Evolutionary conservation across 2,888 invertebrate genomes (phyloP).

Genomic region (Cryptocephalus moraei): DNA sequence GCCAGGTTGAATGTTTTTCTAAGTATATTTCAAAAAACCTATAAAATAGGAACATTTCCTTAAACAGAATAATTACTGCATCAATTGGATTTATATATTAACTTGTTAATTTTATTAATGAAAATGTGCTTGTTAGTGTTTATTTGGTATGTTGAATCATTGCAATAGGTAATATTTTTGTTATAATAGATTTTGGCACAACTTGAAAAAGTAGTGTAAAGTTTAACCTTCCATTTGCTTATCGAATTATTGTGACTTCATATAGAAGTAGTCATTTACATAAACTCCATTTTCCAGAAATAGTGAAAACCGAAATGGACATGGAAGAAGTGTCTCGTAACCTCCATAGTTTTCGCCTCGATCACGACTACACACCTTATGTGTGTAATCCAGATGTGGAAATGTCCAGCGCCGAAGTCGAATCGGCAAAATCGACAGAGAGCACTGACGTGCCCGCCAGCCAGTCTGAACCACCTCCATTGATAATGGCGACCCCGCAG

Average conservation of each 20-base stretch:
- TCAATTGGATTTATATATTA: too few relatives aligned
- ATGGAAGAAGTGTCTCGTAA: constrained; percentile 39
- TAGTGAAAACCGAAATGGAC: constrained; percentile 21
- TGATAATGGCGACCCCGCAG: constrained; percentile 7
- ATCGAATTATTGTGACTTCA: too few relatives aligned
- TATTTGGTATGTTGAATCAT: too few relatives aligned
- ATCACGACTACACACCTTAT: constrained; percentile 71
- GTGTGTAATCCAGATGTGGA: constrained; percentile 47
- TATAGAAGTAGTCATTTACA: too few relatives aligned
- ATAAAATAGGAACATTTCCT: not conserved
- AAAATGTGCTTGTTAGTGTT: too few relatives aligned
- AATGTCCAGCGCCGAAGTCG: constrained; percentile 26
- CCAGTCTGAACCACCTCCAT: constrained; percentile 11
- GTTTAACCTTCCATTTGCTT: not conserved
- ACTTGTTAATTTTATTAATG: too few relatives aligned
- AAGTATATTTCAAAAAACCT: not conserved
- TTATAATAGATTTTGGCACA: not conserved
- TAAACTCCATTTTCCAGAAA: constrained; percentile 11
- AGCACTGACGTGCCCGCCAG: constrained; percentile 28
- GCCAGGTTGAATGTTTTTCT: not conserved
- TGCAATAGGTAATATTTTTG: too few relatives aligned
- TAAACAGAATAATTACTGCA: too few relatives aligned
- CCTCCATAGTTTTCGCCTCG: constrained; percentile 55
- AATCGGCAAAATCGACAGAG: constrained; percentile 34
- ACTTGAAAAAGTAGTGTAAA: not conserved